A percentile compares a stretch with the other conserved stretches of the same genome.
Evolutionary conservation across 2,113 vertebrate genomes (phyloP).

Genomic region (Ailurus styani): DNA sequence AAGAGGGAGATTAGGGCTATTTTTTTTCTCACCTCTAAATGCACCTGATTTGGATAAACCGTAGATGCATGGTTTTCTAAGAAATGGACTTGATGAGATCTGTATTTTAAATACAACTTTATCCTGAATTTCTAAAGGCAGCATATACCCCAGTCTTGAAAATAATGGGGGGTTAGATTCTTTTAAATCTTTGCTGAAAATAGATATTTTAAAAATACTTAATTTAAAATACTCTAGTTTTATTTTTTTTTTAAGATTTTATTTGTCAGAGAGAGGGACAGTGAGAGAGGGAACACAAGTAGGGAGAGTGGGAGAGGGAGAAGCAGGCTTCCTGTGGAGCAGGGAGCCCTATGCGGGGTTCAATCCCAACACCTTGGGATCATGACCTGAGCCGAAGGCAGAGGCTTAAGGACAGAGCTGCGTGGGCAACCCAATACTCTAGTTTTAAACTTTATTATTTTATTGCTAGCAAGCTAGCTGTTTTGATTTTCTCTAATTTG

Average conservation of each 20-base stretch:
- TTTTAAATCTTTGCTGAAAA: background rate
- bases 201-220: background rate
- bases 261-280: too few relatives aligned
- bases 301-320: too few relatives aligned
- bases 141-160: background rate
- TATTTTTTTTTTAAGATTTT: background rate
- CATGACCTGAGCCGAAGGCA: too few relatives aligned
- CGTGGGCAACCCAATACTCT: background rate
- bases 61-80: background rate
- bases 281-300: too few relatives aligned
- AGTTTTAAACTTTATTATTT: background rate
- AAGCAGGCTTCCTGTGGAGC: too few relatives aligned
- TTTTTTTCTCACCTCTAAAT: background rate
- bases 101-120: background rate
- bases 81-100: background rate
- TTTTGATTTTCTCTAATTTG: constrained; percentile 28
- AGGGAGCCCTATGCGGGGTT: too few relatives aligned
- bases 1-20: background rate
- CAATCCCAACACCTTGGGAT: too few relatives aligned
- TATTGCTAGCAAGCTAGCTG: background rate
- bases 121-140: background rate
- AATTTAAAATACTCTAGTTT: background rate
- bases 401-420: too few relatives aligned
- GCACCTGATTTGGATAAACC: background rate
- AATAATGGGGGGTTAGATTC: background rate